Evolutionary conservation across 1,140 invertebrate genomes (phyloP).

Genomic region (Psix sp.): DNA sequence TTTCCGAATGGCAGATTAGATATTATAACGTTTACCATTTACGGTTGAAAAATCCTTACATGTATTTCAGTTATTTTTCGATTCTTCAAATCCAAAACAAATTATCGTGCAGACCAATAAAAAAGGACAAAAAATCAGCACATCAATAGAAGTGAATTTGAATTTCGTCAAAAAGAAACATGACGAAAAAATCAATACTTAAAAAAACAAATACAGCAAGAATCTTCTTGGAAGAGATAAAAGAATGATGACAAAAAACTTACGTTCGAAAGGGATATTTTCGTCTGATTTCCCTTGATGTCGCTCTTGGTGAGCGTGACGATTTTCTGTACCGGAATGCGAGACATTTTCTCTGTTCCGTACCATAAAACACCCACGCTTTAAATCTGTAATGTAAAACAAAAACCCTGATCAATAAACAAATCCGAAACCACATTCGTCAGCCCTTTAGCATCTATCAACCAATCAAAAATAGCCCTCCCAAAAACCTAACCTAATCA

Average conservation of each 20-base stretch:
- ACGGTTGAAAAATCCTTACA: too few relatives aligned
- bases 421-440: conserved; percentile 6
- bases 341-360: conserved; percentile 60
- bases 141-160: too few relatives aligned
- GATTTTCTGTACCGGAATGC: conserved; percentile 57
- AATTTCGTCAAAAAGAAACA: too few relatives aligned
- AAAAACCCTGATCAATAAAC: conserved; percentile 38
- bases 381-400: conserved; percentile 32
- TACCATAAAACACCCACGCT: conserved; percentile 37
- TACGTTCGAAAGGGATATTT: conserved; percentile 26
- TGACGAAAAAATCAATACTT: too few relatives aligned
- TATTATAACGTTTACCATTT: background rate
- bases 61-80: too few relatives aligned
- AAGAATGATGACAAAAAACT: conserved; percentile 15
- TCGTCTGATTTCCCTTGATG: conserved; percentile 5
- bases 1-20: conserved; percentile 12
- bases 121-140: too few relatives aligned
- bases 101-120: too few relatives aligned
- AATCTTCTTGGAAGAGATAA: too few relatives aligned
- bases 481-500: too few relatives aligned
- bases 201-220: too few relatives aligned
- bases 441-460: background rate
- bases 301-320: conserved; percentile 30
- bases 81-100: too few relatives aligned
- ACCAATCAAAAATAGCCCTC: background rate